Evolutionary conservation across 2,113 vertebrate genomes (phyloP).

Genomic region (Podilymbus podiceps): DNA sequence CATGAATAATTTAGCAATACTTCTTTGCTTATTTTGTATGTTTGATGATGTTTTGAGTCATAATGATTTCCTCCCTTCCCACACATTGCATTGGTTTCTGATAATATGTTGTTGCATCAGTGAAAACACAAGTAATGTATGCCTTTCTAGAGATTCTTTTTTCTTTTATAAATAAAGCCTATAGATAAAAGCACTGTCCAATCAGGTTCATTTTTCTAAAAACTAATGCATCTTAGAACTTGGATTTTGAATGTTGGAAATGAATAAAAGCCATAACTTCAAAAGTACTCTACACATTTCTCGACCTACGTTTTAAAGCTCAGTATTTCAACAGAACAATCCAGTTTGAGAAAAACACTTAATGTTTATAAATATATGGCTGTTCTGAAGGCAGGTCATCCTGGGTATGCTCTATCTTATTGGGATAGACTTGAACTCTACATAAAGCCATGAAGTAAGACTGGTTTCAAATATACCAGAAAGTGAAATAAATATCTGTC

Average conservation of each 20-base stretch:
- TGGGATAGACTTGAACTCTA: not conserved
- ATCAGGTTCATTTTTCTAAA: not conserved
- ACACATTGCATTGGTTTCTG: not conserved
- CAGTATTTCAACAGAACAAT: not conserved
- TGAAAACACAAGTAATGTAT: not conserved
- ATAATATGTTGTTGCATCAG: not conserved
- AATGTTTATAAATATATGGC: not conserved
- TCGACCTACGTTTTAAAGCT: not conserved
- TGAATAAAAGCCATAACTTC: not conserved
- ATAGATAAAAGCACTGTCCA: not conserved
- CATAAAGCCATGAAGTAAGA: not conserved
- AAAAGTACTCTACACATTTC: not conserved
- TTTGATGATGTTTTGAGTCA: not conserved
- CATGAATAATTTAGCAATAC: slow-evolving; percentile 26
- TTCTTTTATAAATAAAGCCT: not conserved
- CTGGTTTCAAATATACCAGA: not conserved
- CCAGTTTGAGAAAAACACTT: not conserved
- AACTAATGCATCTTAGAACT: not conserved
- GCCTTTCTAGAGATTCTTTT: not conserved
- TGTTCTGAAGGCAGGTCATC: not conserved
- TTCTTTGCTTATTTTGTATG: not conserved
- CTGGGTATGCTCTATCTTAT: not conserved
- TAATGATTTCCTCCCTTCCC: not conserved
- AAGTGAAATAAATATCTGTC: not conserved
- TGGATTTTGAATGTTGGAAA: not conserved